Base-by-base conservation (phyloP, 2,888 invertebrate species). In the Aromia moschata region DNA sequence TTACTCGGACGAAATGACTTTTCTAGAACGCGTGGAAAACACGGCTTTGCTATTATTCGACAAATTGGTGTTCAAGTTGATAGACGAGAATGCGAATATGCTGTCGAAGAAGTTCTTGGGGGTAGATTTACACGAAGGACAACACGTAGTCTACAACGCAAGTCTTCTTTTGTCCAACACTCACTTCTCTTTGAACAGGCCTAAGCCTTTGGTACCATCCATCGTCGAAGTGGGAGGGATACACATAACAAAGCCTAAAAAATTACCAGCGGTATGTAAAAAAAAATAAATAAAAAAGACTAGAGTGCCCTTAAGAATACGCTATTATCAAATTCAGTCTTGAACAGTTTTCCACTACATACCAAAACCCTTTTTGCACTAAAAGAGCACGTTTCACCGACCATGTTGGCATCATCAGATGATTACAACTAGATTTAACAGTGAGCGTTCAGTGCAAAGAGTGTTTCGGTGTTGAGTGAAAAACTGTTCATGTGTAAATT, bases 181-280 rank as follows among this genome's bases (percentile, higher is more conserved):
- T 1, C 82, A 84, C 66, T 68, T 65, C 45, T 62, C 62, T 44
- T 67, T 83, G 37, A 83, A 82, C 58, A 78, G 80, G 7, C 80
- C 83, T 7, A 74, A 79, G 61, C 81, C 83, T 1, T 60, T 80
- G 14, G 80, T 82, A 16, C 84, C 85, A 0, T 78, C 78, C 14
- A 72, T 83, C 10, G 78, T 85, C 1, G 84, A 85, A 76, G 80
- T 85, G 2, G 84, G 83, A 20, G 85, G 85, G 16, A 76, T 85
- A 53, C 84, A 85, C 75, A 74, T 85, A 2, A 74, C 77, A 58
- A 74, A 77, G 30, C 72, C 53, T 2, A 70, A 71, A 37, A 44
- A 43, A 7, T 36, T 76, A 44, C 74, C 77, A 11, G 12, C 64
- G 68, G 75, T 76, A 41, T 11, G 52, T 33, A 16, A 44, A 31